A percentile compares a stretch with the other conserved stretches of the same genome.
Conservation (phyloP, 2,113 vertebrate species). For the Setophaga coronata region DNA sequence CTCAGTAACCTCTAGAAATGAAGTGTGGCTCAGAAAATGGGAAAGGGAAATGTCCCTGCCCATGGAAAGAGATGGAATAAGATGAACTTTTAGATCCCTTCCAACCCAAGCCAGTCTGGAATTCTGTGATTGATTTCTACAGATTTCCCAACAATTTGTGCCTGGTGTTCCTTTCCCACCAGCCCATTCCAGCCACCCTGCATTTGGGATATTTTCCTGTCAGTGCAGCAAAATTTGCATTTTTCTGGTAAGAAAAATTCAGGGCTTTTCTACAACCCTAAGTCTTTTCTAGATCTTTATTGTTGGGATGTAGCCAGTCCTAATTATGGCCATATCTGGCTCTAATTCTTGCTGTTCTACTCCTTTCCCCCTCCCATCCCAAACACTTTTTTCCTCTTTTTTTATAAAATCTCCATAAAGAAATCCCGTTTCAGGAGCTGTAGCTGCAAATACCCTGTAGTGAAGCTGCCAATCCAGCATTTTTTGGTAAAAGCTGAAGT, state of each 20-base stretch:
- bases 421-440: neutral
- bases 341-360: neutral
- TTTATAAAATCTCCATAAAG: neutral
- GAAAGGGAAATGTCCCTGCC: neutral
- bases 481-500: neutral
- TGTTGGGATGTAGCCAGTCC: neutral
- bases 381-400: neutral
- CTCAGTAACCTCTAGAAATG: neutral
- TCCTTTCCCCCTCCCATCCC: neutral
- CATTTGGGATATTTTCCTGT: neutral
- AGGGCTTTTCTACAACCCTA: fast-evolving
- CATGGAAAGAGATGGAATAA: neutral
- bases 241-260: neutral
- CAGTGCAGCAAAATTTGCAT: neutral
- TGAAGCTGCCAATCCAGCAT: neutral
- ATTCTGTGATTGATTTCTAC: neutral
- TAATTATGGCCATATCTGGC: neutral
- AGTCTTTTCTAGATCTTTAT: neutral
- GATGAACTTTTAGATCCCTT: neutral
- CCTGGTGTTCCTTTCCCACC: neutral
- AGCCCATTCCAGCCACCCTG: neutral
- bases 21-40: neutral
- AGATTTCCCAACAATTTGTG: neutral
- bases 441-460: neutral
- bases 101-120: neutral